Evolutionary conservation across 2,888 invertebrate species (phyloP), one percentile per base, ranked within the genome.

Genomic region (Liposcelis brunnea): DNA sequence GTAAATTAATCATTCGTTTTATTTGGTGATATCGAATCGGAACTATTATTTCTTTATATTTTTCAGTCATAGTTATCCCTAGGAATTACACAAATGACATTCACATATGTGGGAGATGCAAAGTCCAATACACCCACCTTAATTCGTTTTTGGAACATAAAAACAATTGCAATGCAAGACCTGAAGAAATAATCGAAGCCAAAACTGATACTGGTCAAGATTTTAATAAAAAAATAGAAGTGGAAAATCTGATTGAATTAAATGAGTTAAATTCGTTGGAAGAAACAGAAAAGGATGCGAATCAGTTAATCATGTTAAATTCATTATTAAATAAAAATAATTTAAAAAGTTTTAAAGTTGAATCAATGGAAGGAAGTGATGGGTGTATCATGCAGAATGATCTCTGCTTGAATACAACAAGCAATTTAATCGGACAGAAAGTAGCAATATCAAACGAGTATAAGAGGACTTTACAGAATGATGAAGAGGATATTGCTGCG

Each of bases 401-500:
- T 26, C 5, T 26, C 4, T 26, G 26, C 8, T 6, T 26, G 26
- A 26, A 26, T n/a, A n/a, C n/a, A n/a, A n/a, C n/a, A n/a, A n/a
- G n/a, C 26, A 16, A 15, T 12, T 5, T 12, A 14, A 38, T 18
- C 16, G n/a, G 5, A 18, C n/a, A 16, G n/a, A 38, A 38, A n/a
- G 19, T 47, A n/a, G n/a, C n/a, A n/a, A n/a, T n/a, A n/a, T n/a
- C n/a, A n/a, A n/a, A n/a, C 31, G 45, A 47, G 33, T 37, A 35
- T 10, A 48, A 42, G 36, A 32, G 49, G 35, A 49, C 48, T 12
- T 48, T 49, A 42, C 46, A 49, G 18, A 45, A 50, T 31, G 52
- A 54, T 37, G 55, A 55, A 46, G 54, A 54, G 45, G 55, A 55
- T 49, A 55, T 55, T 16, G 55, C 54, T 7, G 49, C 53, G n/a